Base-by-base conservation (phyloP, 2,888 invertebrate species). In the Oligia strigilis region DNA sequence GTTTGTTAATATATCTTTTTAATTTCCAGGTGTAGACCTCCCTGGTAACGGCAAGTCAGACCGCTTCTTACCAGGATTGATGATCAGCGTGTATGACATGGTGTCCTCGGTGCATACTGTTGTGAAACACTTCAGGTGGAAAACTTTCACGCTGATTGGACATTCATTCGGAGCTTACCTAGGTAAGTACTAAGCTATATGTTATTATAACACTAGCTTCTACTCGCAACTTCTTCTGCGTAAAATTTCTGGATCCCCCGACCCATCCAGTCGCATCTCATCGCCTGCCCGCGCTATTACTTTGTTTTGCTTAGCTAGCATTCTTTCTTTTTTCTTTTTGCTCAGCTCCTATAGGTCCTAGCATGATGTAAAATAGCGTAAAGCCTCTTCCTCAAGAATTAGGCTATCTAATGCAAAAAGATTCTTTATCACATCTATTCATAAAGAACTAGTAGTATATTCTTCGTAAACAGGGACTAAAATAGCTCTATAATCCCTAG, bases 11-110 rank as follows among this genome's bases (percentile, higher is more conserved):
- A 23, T 29, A 14, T 2, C 2, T 29, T 65, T 11, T 65, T 23
- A 4, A 2, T 66, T 72, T 75, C 0, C 91, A 96, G 96, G 92
- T 11, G 80, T 96, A 67, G 98, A 98, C 88, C 91, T 98, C 4
- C 98, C 98, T 0, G 97, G 98, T 0, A 97, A 97, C 84, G 98
- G 98, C 0, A 95, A 93, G 65, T 98, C 98, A 0, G 97, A 97
- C 77, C 97, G 96, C 40, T 96, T 97, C 66, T 97, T 97, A 0
- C 92, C 93, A 0, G 97, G 97, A 0, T 84, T 95, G 55, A 94
- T 95, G 91, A 81, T 97, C 62, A 93, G 94, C 66, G 82, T 93
- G 0, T 92, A 95, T 29, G 97, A 97, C 84, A 91, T 97, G 83
- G 89, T 97, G 14, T 94, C 97, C 72, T 85, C 94, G 0, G 49